phyloP scores from a whole-genome alignment of 2,797 vertebrate species.

The Vespertilio murinus region DNA sequence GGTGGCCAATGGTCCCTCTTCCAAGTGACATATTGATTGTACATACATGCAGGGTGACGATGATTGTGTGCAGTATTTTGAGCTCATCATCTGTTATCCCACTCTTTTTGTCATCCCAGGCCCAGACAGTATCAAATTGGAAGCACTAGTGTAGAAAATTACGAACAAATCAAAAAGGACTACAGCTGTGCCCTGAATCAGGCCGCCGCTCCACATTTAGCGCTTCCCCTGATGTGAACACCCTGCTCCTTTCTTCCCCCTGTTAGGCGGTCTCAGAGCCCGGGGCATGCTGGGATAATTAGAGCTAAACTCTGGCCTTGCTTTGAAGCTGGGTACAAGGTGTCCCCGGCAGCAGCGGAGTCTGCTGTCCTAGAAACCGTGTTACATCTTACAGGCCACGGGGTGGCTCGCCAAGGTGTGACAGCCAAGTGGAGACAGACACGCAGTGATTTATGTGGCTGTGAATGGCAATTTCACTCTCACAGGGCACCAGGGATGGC shows the following conservation, averaged over 20 bases:
- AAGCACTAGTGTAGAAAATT: slow-evolving; percentile 88
- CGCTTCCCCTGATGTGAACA: slow-evolving; percentile 67
- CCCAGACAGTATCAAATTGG: slow-evolving; percentile 87
- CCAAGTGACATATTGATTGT: slow-evolving; percentile 88
- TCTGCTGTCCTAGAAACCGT: neutral
- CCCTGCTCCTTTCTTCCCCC: neutral
- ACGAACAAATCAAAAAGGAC: slow-evolving; percentile 85
- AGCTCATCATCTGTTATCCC: slow-evolving; percentile 89
- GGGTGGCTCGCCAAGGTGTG: neutral
- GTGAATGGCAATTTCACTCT: slow-evolving; percentile 60
- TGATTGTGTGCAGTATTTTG: slow-evolving; percentile 83
- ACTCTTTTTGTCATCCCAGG: slow-evolving; percentile 87
- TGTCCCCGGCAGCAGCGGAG: neutral
- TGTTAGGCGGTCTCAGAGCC: neutral
- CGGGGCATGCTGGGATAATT: neutral
- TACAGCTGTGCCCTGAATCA: slow-evolving; percentile 84
- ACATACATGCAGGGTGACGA: slow-evolving; percentile 81
- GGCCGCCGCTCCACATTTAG: slow-evolving; percentile 54
- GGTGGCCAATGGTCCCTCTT: slow-evolving; percentile 76
- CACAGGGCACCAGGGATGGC: slow-evolving; percentile 47
- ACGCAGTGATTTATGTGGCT: slow-evolving; percentile 68
- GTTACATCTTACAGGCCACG: neutral
- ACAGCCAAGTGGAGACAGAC: neutral
- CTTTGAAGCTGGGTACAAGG: slow-evolving; percentile 6
- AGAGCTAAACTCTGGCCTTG: slow-evolving; percentile 53